Base-by-base conservation (phyloP, 2,113 vertebrate genomes). In the Tychaedon coryphoeus region DNA sequence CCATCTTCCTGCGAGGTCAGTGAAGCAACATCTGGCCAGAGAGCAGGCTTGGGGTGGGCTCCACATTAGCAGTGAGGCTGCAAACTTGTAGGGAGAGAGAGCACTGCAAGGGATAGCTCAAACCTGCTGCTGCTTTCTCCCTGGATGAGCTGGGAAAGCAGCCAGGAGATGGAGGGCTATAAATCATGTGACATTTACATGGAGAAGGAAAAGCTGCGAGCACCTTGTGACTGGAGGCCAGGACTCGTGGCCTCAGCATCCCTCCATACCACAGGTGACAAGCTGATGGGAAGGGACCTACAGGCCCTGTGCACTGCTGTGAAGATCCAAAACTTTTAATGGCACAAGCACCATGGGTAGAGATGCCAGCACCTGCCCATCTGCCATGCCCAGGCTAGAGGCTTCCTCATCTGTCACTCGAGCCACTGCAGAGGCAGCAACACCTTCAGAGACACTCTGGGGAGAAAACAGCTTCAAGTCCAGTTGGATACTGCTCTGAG, bases 1-100 rank as follows among this genome's bases (percentile, higher is more conserved):
- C 65, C 57, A 9, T 29, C 78, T 29, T 90, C 40, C 87, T 70
- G 81, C 6, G 9, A 88, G 92, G 92, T 96, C 90, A 91, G 60
- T 82, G 57, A 96, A 48, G 90, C 79, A 95, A 93, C 53, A 64
- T 42, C 90, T 77, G 88, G 56, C 79, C 42, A 51, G 81, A 76
- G 54, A 86, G 81, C 78, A 60, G 42, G 31, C 51, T 16, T 45
- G 67, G 60, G 36, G 29, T 74, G 11, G 29, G n/a, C 53, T 93
- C 67, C 72, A 60, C 0, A 1, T 7, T 4, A 61, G 71, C 4
- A 7, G n/a, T 8, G 66, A 70, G 42, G 47, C 38, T 92, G 64
- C 65, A 78, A 42, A 72, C 26, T 64, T 18, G 2, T 7, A 29
- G 16, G 22, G 51, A 71, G 34, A 80, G 56, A 83, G 22, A 53